phyloP scores from a whole-genome alignment of 2,888 invertebrate species.

The Aphidius colemani region DNA sequence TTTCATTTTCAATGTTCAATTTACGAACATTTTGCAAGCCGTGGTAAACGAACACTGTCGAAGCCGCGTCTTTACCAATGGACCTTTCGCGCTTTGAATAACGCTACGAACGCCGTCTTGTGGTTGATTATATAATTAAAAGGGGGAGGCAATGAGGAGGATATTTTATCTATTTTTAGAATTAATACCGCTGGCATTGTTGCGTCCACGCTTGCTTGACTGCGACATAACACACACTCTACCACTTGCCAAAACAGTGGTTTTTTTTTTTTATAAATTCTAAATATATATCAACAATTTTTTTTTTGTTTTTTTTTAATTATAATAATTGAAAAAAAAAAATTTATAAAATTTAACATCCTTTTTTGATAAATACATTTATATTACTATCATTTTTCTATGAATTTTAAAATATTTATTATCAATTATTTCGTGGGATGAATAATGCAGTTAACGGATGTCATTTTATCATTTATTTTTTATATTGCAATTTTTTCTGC shows the following conservation, averaged over 20 bases:
- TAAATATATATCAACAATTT: too few species aligned
- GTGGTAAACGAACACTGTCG: conserved; percentile 38
- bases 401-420: too few species aligned
- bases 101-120: conserved; percentile 32
- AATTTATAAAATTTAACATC: too few species aligned
- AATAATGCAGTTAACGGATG: too few species aligned
- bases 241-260: neutral
- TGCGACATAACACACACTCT: conserved; percentile 4
- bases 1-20: too few species aligned
- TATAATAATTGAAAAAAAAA: too few species aligned
- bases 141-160: neutral
- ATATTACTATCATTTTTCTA: too few species aligned
- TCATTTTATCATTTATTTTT: too few species aligned
- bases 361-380: too few species aligned
- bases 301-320: too few species aligned
- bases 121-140: conserved; percentile 19
- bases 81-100: conserved; percentile 27
- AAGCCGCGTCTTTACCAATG: conserved; percentile 24
- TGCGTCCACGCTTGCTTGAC: conserved; percentile 33
- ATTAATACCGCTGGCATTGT: conserved; percentile 34
- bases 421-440: too few species aligned
- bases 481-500: too few species aligned
- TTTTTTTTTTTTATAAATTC: neutral
- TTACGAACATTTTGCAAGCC: conserved; percentile 15
- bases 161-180: conserved; percentile 37